Evolutionary conservation across 37 sponge, comb jelly and placozoan genomes (phyloP), one percentile per base, ranked within the genome.

Genomic region (Eunapius fragilis): DNA sequence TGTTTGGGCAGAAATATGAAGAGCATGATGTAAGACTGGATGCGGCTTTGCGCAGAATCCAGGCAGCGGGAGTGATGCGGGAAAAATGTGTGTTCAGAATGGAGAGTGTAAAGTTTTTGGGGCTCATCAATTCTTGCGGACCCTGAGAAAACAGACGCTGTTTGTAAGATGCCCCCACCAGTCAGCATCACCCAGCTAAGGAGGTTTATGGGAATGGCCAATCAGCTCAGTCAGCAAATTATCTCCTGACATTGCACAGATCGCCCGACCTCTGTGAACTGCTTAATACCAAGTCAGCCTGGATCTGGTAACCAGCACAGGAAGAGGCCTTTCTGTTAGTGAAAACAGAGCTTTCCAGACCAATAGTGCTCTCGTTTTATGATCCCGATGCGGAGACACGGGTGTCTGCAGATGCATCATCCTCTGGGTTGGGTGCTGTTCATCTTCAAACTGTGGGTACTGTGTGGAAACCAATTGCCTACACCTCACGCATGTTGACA

Each of bases 151-250:
- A 79, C 76, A n/a, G 0, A 12, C 3, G 22, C 85, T n/a, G 79
- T 89, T 5, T 33, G 6, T 7, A 33, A 88, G n/a, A 88, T 92
- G 80, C 49, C 34, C 2, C 47, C 28, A 69, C 90, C 90, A 30
- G 36, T 33, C 22, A 83, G 10, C 25, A 68, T 37, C 27, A 85
- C 45, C 5, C 84, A 83, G 26, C 28, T 89, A 25, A 37, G 78
- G 27, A 17, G 80, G 37, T 89, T 89, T 36, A 32, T 89, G 11
- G 84, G 84, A 13, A 89, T 89, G 89, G 73, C 41, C 25, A 89
- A 75, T 32, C 67, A 86, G 31, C 70, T 89, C n/a, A n/a, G n/a
- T n/a, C n/a, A 81, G 79, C 7, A 89, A 83, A 48, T 79, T 76
- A 35, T 50, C 84, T 31, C 85, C 85, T 23, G 37, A 89, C 12